Evolutionary conservation across 37 sponge, comb jelly and placozoan genomes (phyloP).

Genomic region (Chondrilla cf. caribensis): DNA sequence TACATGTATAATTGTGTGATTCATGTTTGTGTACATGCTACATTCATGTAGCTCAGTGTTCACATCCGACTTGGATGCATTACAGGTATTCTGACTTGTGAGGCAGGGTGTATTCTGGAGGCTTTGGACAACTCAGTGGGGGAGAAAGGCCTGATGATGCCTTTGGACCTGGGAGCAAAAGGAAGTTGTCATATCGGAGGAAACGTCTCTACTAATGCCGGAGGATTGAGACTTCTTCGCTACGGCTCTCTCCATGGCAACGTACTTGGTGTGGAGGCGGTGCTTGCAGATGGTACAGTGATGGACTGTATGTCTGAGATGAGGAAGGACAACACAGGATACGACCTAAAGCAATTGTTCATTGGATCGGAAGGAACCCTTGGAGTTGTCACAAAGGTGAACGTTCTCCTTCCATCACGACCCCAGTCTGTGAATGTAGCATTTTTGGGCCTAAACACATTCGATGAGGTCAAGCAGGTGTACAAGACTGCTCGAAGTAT

Average conservation of each 20-base stretch:
- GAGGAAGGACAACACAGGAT: conserved; percentile 97
- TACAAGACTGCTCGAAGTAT: conserved; percentile 49
- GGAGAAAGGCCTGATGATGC: conserved; percentile 76
- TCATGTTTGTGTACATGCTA: background rate
- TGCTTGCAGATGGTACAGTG: conserved; percentile 82
- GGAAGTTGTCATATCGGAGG: conserved; percentile 98
- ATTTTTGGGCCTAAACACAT: conserved; percentile 71
- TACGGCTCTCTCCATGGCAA: conserved; percentile 92
- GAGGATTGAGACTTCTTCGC: conserved; percentile 86
- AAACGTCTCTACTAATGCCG: conserved; percentile 95
- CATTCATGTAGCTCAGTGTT: background rate
- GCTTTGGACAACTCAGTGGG: conserved; percentile 48
- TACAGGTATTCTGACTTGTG: conserved; percentile 79
- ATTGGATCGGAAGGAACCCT: conserved; percentile 97
- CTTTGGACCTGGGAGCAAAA: conserved; percentile 93
- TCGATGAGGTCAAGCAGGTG: conserved; percentile 64
- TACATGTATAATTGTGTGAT: too few relatives aligned
- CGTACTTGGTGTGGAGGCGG: conserved; percentile 87
- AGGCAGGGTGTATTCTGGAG: conserved; percentile 90
- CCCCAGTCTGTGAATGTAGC: conserved; percentile 85
- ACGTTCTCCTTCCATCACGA: conserved; percentile 68
- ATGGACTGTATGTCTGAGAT: conserved; percentile 75
- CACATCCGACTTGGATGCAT: too few relatives aligned
- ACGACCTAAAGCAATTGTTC: conserved; percentile 98
- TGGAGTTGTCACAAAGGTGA: conserved; percentile 85